Evolutionary conservation across 1,140 invertebrate species (phyloP), one percentile per base, ranked within the genome.

Genomic region (Leptinotarsa texana): DNA sequence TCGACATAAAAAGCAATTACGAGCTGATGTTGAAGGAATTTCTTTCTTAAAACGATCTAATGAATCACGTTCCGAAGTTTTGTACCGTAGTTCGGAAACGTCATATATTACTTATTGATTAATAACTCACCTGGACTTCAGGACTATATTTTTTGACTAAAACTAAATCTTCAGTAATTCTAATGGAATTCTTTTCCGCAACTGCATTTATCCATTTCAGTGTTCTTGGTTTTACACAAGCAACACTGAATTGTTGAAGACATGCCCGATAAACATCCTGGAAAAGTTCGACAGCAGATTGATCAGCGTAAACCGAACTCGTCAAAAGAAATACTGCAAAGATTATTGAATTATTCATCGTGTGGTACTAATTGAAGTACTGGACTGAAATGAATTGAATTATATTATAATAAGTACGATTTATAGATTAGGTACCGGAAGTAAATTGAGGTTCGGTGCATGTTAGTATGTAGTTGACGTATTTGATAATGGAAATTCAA

Each of bases 181-280:
- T 88, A 72, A 95, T 90, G 79, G 90, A 89, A 48, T 92, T 89
- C 77, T 92, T 88, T 75, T 90, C 88, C 42, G 88, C 85, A 4
- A 91, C 91, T 42, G 88, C 85, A 76, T 89, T 91, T 61, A 94
- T 87, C 88, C 93, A 94, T 69, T 89, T 86, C 75, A 94, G 82
- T n/a, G 93, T 88, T 84, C 92, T 93, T 13, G 93, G 93, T 80
- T 93, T 92, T 51, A 92, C 91, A 85, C 93, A 95, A 70, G 87
- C 86, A 66, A 89, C 84, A 57, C 89, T 90, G 79, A 91, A 89
- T 78, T 90, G 87, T 79, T 89, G 88, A 15, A 92, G 82, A 80
- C 91, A 92, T 83, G 88, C 86, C 57, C 87, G 83, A 81, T 92
- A 92, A 81, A 91, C 89, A 78, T 91, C 90, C 72, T 85, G 85